Percentiles rank a stretch among this genome's conserved stretches.
Conservation (phyloP, 2,888 invertebrate species). For the Catocala fraxini region DNA sequence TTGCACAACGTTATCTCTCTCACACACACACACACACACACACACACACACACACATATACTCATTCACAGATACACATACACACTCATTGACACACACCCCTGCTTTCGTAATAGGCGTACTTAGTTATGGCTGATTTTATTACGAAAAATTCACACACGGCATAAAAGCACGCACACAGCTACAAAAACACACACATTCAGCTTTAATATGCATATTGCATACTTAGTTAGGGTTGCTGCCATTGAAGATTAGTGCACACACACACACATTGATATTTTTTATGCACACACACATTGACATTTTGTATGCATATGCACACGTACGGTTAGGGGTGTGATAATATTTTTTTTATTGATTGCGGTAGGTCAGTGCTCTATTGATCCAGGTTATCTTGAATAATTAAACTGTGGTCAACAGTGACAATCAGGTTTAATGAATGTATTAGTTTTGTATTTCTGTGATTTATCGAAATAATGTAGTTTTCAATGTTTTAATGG, state of each 20-base stretch:
- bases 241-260: not conserved
- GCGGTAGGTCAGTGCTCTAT: conserved; percentile 67
- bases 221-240: conserved; percentile 5
- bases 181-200: not conserved
- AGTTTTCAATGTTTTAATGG: no score
- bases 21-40: conserved; percentile 16
- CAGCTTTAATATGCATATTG: not conserved
- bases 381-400: conserved; percentile 27
- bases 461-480: not conserved
- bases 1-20: conserved; percentile 32
- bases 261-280: not conserved
- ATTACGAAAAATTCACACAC: conserved; percentile 5
- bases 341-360: conserved; percentile 53
- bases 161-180: not conserved
- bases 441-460: not conserved
- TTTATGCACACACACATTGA: not conserved
- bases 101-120: conserved; percentile 9
- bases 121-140: conserved; percentile 9
- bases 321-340: conserved; percentile 48
- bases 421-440: conserved; percentile 8
- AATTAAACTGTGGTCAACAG: conserved; percentile 32
- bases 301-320: conserved; percentile 38
- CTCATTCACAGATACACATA: conserved; percentile 8
- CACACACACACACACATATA: conserved; percentile 19
- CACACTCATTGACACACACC: conserved; percentile 19